A percentile compares a stretch with the other conserved stretches of the same genome.
These are phyloP conservation scores for Pandemis heparana DNA, from an alignment of 2,888 invertebrate species.

Conservation along the genomic window DNA sequence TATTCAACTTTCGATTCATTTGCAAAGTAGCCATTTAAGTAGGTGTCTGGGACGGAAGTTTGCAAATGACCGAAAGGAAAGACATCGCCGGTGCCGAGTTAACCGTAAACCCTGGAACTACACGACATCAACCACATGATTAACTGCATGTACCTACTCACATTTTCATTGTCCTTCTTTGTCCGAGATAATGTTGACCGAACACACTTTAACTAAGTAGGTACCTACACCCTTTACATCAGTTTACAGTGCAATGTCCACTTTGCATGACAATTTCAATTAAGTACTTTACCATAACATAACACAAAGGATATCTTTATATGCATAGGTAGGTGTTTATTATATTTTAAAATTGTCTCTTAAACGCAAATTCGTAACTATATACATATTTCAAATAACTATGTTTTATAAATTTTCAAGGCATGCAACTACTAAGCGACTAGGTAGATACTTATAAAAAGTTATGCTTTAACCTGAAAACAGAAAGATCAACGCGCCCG, in stretches of 20 bases:
- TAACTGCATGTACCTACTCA: conserved; percentile 26
- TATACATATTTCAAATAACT: too few relatives aligned
- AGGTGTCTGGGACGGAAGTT: not conserved
- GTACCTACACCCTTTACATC: conserved; percentile 4
- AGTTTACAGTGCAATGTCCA: conserved; percentile 16
- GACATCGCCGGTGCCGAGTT: not conserved
- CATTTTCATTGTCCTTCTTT: conserved; percentile 27
- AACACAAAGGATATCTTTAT: not conserved
- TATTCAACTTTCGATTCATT: not conserved
- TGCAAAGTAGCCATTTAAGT: not conserved
- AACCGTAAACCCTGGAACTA: conserved; percentile 25
- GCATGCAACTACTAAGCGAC: too few relatives aligned
- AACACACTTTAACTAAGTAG: conserved; percentile 16
- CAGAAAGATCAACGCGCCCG: not conserved
- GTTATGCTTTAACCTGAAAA: not conserved
- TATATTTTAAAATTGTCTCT: too few relatives aligned
- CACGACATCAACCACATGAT: conserved; percentile 18
- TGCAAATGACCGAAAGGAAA: not conserved
- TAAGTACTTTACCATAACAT: not conserved
- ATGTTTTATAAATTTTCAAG: not conserved
- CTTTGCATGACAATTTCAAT: not conserved
- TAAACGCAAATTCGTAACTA: too few relatives aligned
- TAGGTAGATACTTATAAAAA: too few relatives aligned
- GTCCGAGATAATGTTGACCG: conserved; percentile 16
- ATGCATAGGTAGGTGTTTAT: too few relatives aligned